phyloP scores from a whole-genome alignment of 2,797 vertebrate genomes.

The Sebastes hubbsi region DNA sequence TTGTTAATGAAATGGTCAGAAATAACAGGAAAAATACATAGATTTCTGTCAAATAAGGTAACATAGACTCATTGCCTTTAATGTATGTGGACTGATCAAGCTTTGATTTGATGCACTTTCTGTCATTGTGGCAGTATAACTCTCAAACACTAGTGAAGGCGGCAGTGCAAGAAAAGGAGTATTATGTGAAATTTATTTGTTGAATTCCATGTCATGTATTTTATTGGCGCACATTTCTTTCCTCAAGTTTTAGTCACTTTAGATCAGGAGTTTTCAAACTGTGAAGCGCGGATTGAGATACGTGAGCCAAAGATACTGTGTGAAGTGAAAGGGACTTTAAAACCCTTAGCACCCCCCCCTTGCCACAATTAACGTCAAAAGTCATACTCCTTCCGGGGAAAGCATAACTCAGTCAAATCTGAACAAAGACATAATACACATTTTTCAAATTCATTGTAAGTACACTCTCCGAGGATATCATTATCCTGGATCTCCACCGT shows the following conservation, averaged over 20 bases:
- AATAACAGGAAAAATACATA: no score
- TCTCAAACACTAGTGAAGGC: neutral
- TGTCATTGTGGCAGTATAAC: neutral
- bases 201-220: neutral
- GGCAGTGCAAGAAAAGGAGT: neutral
- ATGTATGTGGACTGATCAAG: neutral
- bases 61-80: no score
- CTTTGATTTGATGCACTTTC: neutral
- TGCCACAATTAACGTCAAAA: neutral
- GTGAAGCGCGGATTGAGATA: neutral
- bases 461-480: neutral
- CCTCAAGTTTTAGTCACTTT: neutral
- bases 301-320: neutral
- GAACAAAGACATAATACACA: neutral
- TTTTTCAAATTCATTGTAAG: neutral
- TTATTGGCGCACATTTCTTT: neutral
- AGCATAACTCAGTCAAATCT: neutral
- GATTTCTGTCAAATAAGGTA: no score
- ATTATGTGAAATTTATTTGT: neutral
- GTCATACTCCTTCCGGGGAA: neutral
- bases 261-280: neutral
- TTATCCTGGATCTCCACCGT: neutral
- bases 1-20: no score
- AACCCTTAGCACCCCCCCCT: neutral
- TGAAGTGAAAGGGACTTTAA: neutral